phyloP scores from a whole-genome alignment of 2,113 vertebrate genomes.

The Ploceus nigricollis region DNA sequence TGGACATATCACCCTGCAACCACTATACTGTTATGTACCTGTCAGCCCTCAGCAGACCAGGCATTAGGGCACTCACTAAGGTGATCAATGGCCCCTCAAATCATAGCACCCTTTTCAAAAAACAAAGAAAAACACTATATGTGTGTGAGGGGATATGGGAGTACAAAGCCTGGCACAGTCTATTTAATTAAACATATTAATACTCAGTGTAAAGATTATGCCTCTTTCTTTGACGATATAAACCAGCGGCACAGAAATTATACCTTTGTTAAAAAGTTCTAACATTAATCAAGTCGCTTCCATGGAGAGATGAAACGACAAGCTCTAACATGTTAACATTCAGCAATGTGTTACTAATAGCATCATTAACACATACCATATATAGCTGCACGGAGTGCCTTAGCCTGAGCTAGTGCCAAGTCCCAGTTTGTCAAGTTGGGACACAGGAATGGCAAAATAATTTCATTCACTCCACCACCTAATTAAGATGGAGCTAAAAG shows the following conservation, averaged over 20 bases:
- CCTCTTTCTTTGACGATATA: slow-evolving; percentile 50
- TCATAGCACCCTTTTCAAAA: background rate
- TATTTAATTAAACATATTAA: slow-evolving; percentile 68
- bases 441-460: slow-evolving; percentile 62
- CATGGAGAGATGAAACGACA: slow-evolving; percentile 26
- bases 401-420: slow-evolving; percentile 36
- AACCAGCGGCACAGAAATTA: slow-evolving; percentile 58
- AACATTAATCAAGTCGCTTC: slow-evolving; percentile 51
- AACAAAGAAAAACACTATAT: background rate
- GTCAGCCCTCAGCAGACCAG: background rate
- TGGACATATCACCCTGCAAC: background rate
- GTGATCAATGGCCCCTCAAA: background rate
- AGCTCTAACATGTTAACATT: slow-evolving; percentile 51
- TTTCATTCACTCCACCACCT: slow-evolving; percentile 47
- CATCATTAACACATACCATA: slow-evolving; percentile 64
- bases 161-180: slow-evolving; percentile 8
- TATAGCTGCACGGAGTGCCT: slow-evolving; percentile 31
- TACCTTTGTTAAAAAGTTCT: slow-evolving; percentile 55
- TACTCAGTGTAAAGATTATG: slow-evolving; percentile 58
- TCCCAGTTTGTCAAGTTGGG: slow-evolving; percentile 63
- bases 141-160: background rate
- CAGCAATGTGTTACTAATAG: slow-evolving; percentile 64
- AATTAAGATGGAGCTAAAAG: slow-evolving; percentile 70
- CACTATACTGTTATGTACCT: background rate
- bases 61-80: background rate